Evolutionary conservation across 37 sponge, comb jelly and placozoan species (phyloP), one percentile per base, ranked within the genome.

Genomic region (Dysidea cf. avara): DNA sequence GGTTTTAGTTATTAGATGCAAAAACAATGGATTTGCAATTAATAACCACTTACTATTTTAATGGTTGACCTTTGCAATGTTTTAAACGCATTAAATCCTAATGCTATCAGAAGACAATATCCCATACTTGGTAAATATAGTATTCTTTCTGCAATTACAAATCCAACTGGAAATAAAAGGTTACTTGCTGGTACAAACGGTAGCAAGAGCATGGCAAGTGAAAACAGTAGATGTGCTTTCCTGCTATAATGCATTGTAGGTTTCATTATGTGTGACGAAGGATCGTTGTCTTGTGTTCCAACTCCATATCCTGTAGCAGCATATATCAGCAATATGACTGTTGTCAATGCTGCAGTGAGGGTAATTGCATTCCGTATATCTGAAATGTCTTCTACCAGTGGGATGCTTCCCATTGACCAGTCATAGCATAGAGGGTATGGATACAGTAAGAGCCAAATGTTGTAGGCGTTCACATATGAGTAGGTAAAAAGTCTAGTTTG

Each of bases 331-430:
- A 21, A 18, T 13, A 20, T 26, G 28, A 3, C 46, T 43, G 9
- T 43, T 43, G 46, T 12, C 5, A 43, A 43, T 12, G 21, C 3
- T 17, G 53, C 51, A 33, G 32, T 50, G 20, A 86, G 2, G 7
- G 82, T 79, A 0, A 18, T 49, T 11, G 90, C 21, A 49, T 90
- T 85, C 38, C 96, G 66, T 0, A 29, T 5, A 37, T 95, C 96
- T 21, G 39, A 12, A 17, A 85, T 0, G 2, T 51, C 12, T 17
- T 83, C 33, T 2, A 95, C 48, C 2, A 87, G 69, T 26, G 81
- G 89, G 0, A 95, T 77, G 43, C 87, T 76, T 24, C 81, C 92
- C 96, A 95, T 95, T 13, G 96, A 95, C 96, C 96, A 95, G 61
- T 95, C 96, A 64, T 75, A 84, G 57, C 92, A 88, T 20, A 95